Base-by-base conservation (phyloP, 2,113 vertebrate species). In the Syrmaticus mikado region DNA sequence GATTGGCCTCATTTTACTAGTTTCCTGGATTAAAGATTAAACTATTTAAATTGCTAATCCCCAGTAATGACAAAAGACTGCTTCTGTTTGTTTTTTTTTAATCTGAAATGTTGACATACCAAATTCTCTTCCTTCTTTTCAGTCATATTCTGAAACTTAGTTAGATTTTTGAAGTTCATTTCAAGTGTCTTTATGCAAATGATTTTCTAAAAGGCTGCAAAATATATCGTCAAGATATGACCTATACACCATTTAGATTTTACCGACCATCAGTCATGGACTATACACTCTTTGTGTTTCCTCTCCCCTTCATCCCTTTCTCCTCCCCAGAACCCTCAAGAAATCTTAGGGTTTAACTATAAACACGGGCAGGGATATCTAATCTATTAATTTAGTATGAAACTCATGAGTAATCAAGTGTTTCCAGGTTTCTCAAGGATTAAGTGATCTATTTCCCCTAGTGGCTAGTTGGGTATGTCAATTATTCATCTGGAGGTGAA, bases 21-120 rank as follows among this genome's bases (percentile, higher is more conserved):
- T 91, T 93, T 89, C 71, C 85, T 80, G 50, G 32, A 83, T 64
- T 90, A 80, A 91, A 74, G 68, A 71, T 7, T 74, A 68, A 95
- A 52, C 64, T 87, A 87, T 83, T 93, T 85, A 87, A 91, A n/a
- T 74, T 67, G 41, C 46, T 91, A 85, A 94, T 90, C 30, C 30
- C 13, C 25, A 66, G 24, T 53, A 82, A 18, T 87, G 87, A 76
- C 19, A 77, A 85, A 87, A 83, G 18, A 50, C 34, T 45, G 36
- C 13, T 85, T 61, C 53, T 58, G 13, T 16, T 25, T 82, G 48
- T 52, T 75, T 87, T 32, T 89, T 61, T 50, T 40, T 88, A 40
- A 70, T 13, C 60, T 81, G 34, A 92, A 89, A 73, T 30, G 32
- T 6, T 66, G 22, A 15, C 53, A 2, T 65, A 48, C 45, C 25